Conservation (phyloP, 2,797 vertebrate genomes). For the Myotis vivesi region DNA sequence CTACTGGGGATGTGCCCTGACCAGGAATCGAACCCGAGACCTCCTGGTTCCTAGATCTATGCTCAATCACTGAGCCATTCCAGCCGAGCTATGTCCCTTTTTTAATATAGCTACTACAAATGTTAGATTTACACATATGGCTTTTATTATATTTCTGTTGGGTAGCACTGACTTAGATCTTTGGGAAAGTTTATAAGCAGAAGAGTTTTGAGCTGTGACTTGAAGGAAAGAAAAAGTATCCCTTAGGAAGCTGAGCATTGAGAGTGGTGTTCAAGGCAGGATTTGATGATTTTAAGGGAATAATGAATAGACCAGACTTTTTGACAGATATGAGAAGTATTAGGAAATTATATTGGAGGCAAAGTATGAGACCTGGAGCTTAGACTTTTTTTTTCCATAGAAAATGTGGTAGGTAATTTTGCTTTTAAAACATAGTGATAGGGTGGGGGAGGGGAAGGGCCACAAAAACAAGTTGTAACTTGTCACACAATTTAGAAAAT, state of each 20-base stretch:
- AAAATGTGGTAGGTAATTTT: slow-evolving; percentile 35
- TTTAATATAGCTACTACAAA: slow-evolving; percentile 13
- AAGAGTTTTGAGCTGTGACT: not conserved
- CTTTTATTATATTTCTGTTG: slow-evolving; percentile 9
- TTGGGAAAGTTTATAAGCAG: slow-evolving; percentile 1
- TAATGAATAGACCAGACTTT: not conserved
- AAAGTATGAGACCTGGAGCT: not conserved
- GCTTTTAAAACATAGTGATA: not conserved
- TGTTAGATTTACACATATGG: not conserved
- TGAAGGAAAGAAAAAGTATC: slow-evolving; percentile 24
- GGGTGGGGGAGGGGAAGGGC: not conserved
- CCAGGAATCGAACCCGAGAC: too few relatives aligned
- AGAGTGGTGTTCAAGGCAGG: not conserved
- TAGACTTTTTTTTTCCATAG: not conserved
- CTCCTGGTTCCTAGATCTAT: too few relatives aligned
- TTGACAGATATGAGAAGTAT: not conserved
- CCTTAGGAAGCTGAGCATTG: not conserved
- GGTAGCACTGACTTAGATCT: not conserved
- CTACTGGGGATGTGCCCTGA: too few relatives aligned
- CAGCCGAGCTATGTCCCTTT: not conserved
- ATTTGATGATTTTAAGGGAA: slow-evolving; percentile 19
- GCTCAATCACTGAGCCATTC: too few relatives aligned
- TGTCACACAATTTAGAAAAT: slow-evolving; percentile 12
- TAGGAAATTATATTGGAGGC: slow-evolving; percentile 22
- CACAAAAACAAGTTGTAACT: slow-evolving; percentile 22